Evolutionary conservation across 2,797 vertebrate species (phyloP), one percentile per base, ranked within the genome.

Genomic region (Kryptolebias ocellatus): DNA sequence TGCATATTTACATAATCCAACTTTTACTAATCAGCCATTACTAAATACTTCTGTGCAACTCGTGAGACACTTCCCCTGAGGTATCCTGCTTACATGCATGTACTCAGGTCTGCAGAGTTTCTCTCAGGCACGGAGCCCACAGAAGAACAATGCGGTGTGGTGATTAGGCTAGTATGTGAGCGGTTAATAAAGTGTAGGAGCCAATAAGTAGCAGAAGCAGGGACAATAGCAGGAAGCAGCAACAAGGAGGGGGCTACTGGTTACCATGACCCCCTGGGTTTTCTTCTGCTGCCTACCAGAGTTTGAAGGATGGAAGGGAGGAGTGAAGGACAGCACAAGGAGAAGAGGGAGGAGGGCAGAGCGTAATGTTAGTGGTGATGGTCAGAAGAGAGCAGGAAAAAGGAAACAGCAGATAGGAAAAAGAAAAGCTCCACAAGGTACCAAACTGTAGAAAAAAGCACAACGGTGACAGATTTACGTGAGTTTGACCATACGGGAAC

Each of bases 141-240:
- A 73, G 44, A 55, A 51, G 12, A 47, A 64, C 67, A 44, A 37
- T 60, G 63, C 53, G 20, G 55, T 10, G 52, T 17, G 60, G 78
- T 74, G 75, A 85, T 85, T 75, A 77, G 72, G 65, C 42, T 69
- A 29, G 62, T 68, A n/a, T 74, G 81, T 87, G 79, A 80, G 74
- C 5, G 4, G 75, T 81, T 85, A 83, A 90, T 84, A 55, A 79
- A 85, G 76, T 76, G 72, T 57, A 79, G 72, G 74, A 89, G 82
- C 86, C 87, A 83, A 81, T 80, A 60, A 81, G 85, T 79, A 78
- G 76, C 66, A 72, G 72, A 68, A 79, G 56, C 63, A 18, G 65
- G 74, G 90, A 98, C 98, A 98, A 98, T 97, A 90, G 94, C 94
- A 97, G 97, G 97, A 99, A 98, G 93, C 95, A 95, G 94, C 94